Base-by-base conservation (phyloP, 2,797 vertebrate genomes). In the Sarcophilus harrisii region DNA sequence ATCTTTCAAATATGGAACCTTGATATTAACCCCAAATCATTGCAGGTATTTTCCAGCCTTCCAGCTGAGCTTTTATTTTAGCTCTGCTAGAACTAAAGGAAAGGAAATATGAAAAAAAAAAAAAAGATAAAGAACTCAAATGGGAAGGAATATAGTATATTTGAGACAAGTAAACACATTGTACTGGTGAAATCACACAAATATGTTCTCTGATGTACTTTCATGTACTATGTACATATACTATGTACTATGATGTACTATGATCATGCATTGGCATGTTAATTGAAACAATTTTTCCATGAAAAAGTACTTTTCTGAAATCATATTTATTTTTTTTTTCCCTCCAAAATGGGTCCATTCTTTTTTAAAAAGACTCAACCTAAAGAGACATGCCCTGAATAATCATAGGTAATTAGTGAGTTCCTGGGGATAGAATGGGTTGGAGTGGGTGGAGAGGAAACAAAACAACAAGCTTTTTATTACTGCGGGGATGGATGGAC, bases 41-140 rank as follows among this genome's bases (percentile, higher is more conserved):
- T 97, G 87, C 93, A 95, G 96, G 91, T 94, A 32, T 92, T 95
- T 97, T 95, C 95, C 97, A 97, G 57, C n/a, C 54, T 97, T 95
- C 94, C 96, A 97, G 58, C 30, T 49, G 90, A 95, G 95, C 91
- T 94, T 96, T 45, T 92, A 87, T 87, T 52, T 95, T 97, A 95
- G 95, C 57, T 96, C 60, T 28, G 90, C 93, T 96, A 92, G 59
- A 95, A 95, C 24, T 30, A 91, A 73, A 12, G 30, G 14, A 81
- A 94, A 95, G 57, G 13, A 0, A 92, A 94, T 94, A 92, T 90
- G 38, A 57, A 66, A 94, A 24, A 52, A n/a, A n/a, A n/a, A n/a
- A 49, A 52, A 52, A 94, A 49, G 57, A 58, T 49, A 87, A 95
- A 91, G 57, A 9, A 28, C 92, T 93, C 55, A 96, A 1, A 60